These are phyloP conservation scores for Dryobotodes eremita DNA, from an alignment of 2,888 invertebrate species.

Conservation along the genomic window DNA sequence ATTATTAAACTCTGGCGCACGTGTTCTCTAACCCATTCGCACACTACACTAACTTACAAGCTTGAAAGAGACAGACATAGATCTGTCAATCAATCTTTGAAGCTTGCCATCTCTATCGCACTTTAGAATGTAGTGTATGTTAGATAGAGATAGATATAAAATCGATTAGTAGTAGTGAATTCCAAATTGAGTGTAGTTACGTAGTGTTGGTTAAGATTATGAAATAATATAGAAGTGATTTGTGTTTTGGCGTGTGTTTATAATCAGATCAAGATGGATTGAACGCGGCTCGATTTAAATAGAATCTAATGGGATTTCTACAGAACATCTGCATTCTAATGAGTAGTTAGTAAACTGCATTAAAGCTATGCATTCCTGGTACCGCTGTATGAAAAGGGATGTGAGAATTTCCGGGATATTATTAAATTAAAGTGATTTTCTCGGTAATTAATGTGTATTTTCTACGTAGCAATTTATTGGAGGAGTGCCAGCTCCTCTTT, in stretches of 20 bases:
- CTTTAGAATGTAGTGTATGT: slow-evolving; percentile 11
- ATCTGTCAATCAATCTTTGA: not conserved
- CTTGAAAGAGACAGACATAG: slow-evolving; percentile 31
- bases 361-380: slow-evolving; percentile 43
- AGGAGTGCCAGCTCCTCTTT: slow-evolving; percentile 34
- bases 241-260: slow-evolving; percentile 39
- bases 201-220: slow-evolving; percentile 50
- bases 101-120: slow-evolving; percentile 39
- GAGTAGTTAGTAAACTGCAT: slow-evolving; percentile 20
- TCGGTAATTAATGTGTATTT: slow-evolving; percentile 43
- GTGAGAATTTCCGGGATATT: slow-evolving; percentile 27
- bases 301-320: slow-evolving; percentile 26
- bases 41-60: not conserved
- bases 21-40: slow-evolving; percentile 62
- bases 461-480: slow-evolving; percentile 35
- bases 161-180: slow-evolving; percentile 43
- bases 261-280: slow-evolving; percentile 29
- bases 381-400: slow-evolving; percentile 4
- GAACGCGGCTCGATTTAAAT: slow-evolving; percentile 18
- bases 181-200: slow-evolving; percentile 41
- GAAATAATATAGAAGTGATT: slow-evolving; percentile 55
- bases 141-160: slow-evolving; percentile 45
- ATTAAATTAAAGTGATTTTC: slow-evolving; percentile 29
- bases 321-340: slow-evolving; percentile 27
- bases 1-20: slow-evolving; percentile 68